Conservation (phyloP, 2,113 vertebrate species). For the Microcebus lehilahytsara region DNA sequence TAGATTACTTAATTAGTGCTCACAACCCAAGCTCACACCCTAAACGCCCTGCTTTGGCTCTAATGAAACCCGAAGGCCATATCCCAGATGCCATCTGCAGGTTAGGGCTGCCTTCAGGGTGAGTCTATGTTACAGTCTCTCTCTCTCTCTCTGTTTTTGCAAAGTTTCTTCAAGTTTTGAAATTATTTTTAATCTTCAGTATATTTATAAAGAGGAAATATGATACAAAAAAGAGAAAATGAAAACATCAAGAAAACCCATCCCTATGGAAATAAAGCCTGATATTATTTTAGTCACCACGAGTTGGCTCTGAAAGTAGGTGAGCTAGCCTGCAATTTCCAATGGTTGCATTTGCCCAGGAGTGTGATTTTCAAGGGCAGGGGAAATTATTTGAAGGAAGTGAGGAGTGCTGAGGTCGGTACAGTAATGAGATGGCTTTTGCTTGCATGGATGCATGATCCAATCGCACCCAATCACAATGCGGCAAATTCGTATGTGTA, state of each 20-base stretch:
- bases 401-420: neutral
- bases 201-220: neutral
- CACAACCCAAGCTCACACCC: neutral
- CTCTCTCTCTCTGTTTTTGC: neutral
- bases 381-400: neutral
- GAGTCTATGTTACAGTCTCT: neutral
- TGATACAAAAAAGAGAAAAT: neutral
- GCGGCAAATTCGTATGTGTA: neutral
- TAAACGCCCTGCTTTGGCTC: neutral
- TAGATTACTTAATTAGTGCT: neutral
- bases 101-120: neutral
- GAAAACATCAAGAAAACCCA: neutral
- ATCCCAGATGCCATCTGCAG: too few species aligned
- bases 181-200: neutral
- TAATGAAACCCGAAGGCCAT: neutral
- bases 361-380: neutral
- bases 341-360: neutral
- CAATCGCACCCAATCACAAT: neutral
- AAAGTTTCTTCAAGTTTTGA: constrained; percentile 7
- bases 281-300: neutral
- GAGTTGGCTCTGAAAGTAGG: neutral
- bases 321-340: neutral
- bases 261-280: neutral
- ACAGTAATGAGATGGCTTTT: neutral
- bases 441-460: neutral